These are phyloP conservation scores for Chrysina gloriosa DNA, from an alignment of 2,888 invertebrate species.

Conservation along the genomic window DNA sequence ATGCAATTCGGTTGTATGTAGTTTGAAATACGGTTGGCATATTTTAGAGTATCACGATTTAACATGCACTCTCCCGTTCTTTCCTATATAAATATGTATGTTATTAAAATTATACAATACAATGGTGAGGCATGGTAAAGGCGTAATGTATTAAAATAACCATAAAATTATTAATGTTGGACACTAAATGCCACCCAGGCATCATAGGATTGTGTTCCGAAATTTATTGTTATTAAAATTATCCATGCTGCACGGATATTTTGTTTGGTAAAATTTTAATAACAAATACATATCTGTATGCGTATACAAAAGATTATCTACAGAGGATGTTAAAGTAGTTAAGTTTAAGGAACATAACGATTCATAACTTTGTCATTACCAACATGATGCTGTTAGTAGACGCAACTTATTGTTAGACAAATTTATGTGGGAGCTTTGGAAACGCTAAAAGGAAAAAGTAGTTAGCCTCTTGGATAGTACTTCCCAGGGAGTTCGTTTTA, in stretches of 20 bases:
- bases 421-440: too few relatives aligned
- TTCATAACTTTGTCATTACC: too few relatives aligned
- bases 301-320: not conserved
- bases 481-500: too few relatives aligned
- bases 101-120: constrained; percentile 31
- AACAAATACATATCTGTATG: constrained; percentile 9
- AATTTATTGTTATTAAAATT: constrained; percentile 41
- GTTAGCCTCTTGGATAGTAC: too few relatives aligned
- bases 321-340: not conserved
- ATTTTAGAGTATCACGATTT: constrained; percentile 17
- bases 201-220: constrained; percentile 26
- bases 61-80: constrained; percentile 19
- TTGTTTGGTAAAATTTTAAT: constrained; percentile 37
- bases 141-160: constrained; percentile 40
- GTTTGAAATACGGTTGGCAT: constrained; percentile 2
- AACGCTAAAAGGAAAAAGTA: too few relatives aligned
- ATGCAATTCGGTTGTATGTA: not conserved
- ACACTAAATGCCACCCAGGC: constrained; percentile 42
- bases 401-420: too few relatives aligned
- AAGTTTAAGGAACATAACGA: too few relatives aligned
- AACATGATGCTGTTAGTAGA: too few relatives aligned
- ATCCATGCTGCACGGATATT: constrained; percentile 30
- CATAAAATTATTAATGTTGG: constrained; percentile 43
- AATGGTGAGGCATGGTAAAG: not conserved
- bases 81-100: constrained; percentile 30